Percentiles rank a stretch among this genome's conserved stretches.
Evolutionary conservation across 2,888 invertebrate species (phyloP).

Genomic region (Scaptodrosophila latifasciaeformis): DNA sequence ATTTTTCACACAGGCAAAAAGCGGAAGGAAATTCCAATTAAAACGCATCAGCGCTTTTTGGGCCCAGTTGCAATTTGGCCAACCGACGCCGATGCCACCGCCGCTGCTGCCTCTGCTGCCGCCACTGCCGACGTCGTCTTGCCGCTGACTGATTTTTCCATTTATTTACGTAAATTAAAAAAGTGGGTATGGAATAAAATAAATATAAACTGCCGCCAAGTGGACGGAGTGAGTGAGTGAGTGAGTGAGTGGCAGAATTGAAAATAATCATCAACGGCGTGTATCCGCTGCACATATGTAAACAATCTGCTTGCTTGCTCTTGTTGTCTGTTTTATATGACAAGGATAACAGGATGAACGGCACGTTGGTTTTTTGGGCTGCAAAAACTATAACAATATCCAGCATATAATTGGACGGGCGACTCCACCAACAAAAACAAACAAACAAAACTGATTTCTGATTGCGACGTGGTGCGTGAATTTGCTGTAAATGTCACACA

Average conservation of each 20-base stretch:
- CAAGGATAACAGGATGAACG: background rate
- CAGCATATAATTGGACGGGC: slow-evolving; percentile 67
- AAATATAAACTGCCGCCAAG: slow-evolving; percentile 25
- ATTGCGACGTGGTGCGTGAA: background rate
- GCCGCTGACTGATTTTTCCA: slow-evolving; percentile 48
- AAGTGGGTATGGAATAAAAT: slow-evolving; percentile 11
- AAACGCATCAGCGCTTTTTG: slow-evolving; percentile 55
- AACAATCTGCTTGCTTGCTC: slow-evolving; percentile 20
- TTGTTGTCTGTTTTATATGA: background rate
- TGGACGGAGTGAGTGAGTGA: slow-evolving; percentile 57
- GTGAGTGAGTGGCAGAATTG: slow-evolving; percentile 33
- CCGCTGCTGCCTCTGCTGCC: slow-evolving; percentile 24
- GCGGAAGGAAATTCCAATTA: slow-evolving; percentile 69
- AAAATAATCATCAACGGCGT: slow-evolving; percentile 59
- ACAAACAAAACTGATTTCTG: background rate
- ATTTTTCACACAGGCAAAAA: slow-evolving; percentile 50
- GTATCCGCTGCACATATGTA: slow-evolving; percentile 41
- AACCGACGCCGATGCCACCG: slow-evolving; percentile 7
- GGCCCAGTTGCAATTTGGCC: background rate
- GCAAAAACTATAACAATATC: slow-evolving; percentile 41
- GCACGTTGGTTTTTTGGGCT: too few relatives aligned
- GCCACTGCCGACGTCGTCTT: background rate
- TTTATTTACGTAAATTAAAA: slow-evolving; percentile 57
- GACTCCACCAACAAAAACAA: background rate
- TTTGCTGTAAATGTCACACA: background rate